phyloP scores from a whole-genome alignment of 1,140 invertebrate genomes.

The Hormaphis cornu region DNA sequence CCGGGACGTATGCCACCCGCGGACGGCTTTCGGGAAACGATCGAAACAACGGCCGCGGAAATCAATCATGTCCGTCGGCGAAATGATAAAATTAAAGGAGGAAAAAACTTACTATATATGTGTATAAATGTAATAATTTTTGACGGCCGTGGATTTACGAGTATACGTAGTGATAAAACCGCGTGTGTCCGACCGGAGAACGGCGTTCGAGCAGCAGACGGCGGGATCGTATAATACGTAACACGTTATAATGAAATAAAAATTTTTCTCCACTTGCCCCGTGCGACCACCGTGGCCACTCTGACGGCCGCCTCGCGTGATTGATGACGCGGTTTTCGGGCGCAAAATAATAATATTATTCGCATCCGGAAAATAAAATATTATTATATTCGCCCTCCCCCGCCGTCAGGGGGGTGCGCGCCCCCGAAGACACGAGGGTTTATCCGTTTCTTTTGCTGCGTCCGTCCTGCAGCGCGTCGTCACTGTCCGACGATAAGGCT shows the following conservation, averaged over 20 bases:
- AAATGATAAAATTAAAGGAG: slow-evolving; percentile 7
- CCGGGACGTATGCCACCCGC: no score
- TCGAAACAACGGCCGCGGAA: background rate
- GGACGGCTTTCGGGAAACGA: background rate
- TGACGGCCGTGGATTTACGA: slow-evolving; percentile 26
- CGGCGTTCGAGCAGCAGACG: slow-evolving; percentile 8
- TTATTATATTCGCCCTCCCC: slow-evolving; percentile 11
- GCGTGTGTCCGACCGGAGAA: slow-evolving; percentile 29
- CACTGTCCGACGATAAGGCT: no score
- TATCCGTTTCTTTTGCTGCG: slow-evolving; percentile 3
- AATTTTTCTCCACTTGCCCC: background rate
- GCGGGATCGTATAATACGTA: slow-evolving; percentile 3
- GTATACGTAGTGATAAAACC: slow-evolving; percentile 18
- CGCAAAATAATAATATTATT: slow-evolving; percentile 16
- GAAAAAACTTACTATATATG: no score
- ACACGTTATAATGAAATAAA: background rate
- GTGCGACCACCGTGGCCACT: no score
- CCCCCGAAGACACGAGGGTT: background rate
- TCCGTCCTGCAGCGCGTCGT: no score
- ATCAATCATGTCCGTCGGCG: slow-evolving; percentile 7
- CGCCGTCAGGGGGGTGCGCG: slow-evolving; percentile 5
- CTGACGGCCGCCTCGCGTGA: slow-evolving; percentile 18
- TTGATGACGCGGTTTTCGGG: slow-evolving; percentile 26
- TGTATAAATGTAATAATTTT: slow-evolving; percentile 16
- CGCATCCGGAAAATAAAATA: slow-evolving; percentile 26